Base-by-base conservation (phyloP, 2,797 vertebrate species). In the Decapterus maruadsi region DNA sequence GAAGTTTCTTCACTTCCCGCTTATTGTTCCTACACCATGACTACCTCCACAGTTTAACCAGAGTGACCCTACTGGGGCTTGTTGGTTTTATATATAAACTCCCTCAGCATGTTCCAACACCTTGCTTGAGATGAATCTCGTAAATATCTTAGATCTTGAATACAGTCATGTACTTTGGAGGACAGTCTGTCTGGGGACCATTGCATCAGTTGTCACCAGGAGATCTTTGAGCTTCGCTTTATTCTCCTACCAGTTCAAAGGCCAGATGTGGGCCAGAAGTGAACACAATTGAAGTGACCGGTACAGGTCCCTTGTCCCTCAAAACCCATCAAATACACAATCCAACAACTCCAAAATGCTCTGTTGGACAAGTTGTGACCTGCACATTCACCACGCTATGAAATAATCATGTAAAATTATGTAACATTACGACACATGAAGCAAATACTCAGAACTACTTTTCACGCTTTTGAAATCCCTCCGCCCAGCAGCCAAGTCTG, bases 1-100 rank as follows among this genome's bases (percentile, higher is more conserved):
- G 76, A 77, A n/a, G 56, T 84, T 89, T 86, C 54, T 64, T 74
- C 5, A 16, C 80, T 87, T 78, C 75, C 42, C 65, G 75, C 64
- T 75, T 72, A 78, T 70, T 80, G 81, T 84, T 87, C 67, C 67
- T 54, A 56, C 61, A 48, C 56, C 11, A 48, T 57, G 57, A 73
- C 38, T 46, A 65, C 53, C 63, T 74, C 59, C 48, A 46, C 67
- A 68, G 56, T 76, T 78, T 72, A 81, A 77, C 42, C 29, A 67
- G 20, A 54, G 31, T 80, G 60, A 73, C 40, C 68, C 40, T 78
- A n/a, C 20, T 51, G 0, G 2, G 46, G 6, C 8, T 63, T 0
- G 1, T 16, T 64, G 3, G 45, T n/a, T 40, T 56, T 53, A n/a
- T 64, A n/a, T 64, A 26, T 43, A 40, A 45, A 68, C 4, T 45